Base-by-base conservation (phyloP, 1,140 invertebrate species). In the Drosophila willistoni region DNA sequence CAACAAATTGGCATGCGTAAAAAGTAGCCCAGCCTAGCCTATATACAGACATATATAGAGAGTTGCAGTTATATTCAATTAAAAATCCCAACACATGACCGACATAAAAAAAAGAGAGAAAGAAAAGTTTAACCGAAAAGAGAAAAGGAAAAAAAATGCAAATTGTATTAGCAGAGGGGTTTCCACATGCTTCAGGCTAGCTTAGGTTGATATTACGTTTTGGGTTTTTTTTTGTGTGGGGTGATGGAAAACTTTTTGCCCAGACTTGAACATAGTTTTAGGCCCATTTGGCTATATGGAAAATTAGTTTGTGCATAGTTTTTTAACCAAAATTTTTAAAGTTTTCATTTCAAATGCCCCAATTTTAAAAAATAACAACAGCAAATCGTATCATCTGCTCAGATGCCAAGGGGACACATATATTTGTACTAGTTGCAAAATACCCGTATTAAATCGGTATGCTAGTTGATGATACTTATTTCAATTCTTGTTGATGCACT, bases 161-260 rank as follows among this genome's bases (percentile, higher is more conserved):
- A 87, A 83, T 83, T 83, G 71, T 83, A 79, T 86, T 83, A 79
- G 79, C 62, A 51, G 61, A 74, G 66, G 56, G 60, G 36, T 54
- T 14, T 47, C 64, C 22, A 62, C 7, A 34, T 51, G 55, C 12
- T 51, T 14, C 25, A 29, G 70, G 61, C 44, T 22, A 22, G 44
- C 44, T 51, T 22, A 51, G 44, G 44, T 51, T 51, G 13, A n/a
- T 9, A 51, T 51, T 51, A 19, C 17, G 44, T 51, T 51, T 19
- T 17, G 5, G 9, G 29, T 29, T 29, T 29, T 29, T 7, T 29
- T 29, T 22, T 14, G n/a, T 51, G 19, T 1, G 17, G 19, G 9
- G 10, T 51, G 17, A 22, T 14, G 44, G n/a, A 10, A 51, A 51
- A 51, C 17, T 51, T 51, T 51, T 51, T 10, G 4, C 6, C 17